Evolutionary conservation across 2,113 vertebrate species (phyloP), one percentile per base, ranked within the genome.

Genomic region (Myiozetetes cayanensis): DNA sequence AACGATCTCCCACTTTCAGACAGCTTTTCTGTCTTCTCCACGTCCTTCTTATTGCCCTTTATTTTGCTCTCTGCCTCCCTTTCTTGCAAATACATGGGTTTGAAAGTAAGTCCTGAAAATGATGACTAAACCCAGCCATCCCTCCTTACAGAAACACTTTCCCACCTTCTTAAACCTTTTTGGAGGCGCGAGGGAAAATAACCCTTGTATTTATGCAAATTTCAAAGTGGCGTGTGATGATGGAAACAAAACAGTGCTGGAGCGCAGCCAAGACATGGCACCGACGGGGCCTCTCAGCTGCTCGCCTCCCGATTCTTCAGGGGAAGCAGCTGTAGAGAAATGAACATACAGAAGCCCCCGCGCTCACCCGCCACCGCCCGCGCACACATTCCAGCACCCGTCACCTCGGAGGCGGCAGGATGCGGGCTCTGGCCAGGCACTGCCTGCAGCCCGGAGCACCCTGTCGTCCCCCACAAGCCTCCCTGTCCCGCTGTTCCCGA

Each of bases 171-270:
- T 93, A 94, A 97, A 97, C 96, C 97, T 98, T 98, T 97, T 97
- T 96, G 96, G 96, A 97, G 95, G 97, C 91, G 77, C 90, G 71
- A 98, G 97, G 96, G 97, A 98, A 97, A 97, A 98, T 97, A 98
- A 98, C 85, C 97, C 98, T 97, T 97, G 98, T 98, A 96, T 98
- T 98, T 98, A 98, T 98, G 98, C 98, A 98, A 98, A 98, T 98
- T 98, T 93, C 68, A 92, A 97, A 98, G 97, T 98, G 97, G 97
- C 96, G 94, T 98, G 98, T 97, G 98, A 98, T 98, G 98, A 98
- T 98, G 97, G 98, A 98, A 98, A 98, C 98, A 98, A 98, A 98
- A 97, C 98, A 98, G 98, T 59, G 97, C 97, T 98, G 98, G 98
- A 98, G 97, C 41, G 97, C 98, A 98, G 98, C 98, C 98, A 98